These are phyloP conservation scores for Heliconius erato DNA, from an alignment of 2,888 invertebrate genomes.

Conservation along the genomic window DNA sequence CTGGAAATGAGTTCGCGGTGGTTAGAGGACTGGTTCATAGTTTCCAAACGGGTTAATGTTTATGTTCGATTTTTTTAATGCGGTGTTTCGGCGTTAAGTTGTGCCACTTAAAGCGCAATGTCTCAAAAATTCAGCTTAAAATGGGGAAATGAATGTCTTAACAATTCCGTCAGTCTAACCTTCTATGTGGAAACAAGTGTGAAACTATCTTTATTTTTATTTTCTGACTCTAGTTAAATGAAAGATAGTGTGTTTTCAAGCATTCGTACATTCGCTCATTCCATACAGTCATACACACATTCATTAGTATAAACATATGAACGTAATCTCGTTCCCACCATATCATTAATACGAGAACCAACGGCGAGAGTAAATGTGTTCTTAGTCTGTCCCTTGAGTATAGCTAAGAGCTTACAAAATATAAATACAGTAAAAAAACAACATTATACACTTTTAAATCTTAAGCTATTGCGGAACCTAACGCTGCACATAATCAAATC, in stretches of 20 bases:
- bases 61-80: background rate
- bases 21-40: too few species aligned
- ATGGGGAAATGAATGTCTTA: background rate
- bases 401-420: background rate
- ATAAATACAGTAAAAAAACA: too few species aligned
- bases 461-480: background rate
- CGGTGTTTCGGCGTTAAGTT: background rate
- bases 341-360: background rate
- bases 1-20: too few species aligned
- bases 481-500: background rate
- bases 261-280: background rate
- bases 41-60: background rate
- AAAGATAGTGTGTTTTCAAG: background rate
- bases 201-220: background rate
- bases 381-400: background rate
- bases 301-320: background rate
- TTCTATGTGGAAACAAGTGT: background rate
- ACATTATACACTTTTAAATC: too few species aligned
- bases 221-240: background rate
- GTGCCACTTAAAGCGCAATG: background rate
- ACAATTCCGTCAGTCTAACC: background rate
- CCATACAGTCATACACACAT: background rate
- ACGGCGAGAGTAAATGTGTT: background rate
- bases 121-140: background rate
- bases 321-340: background rate